Base-by-base conservation (phyloP, 2,113 vertebrate genomes). In the Atlantisia rogersi region DNA sequence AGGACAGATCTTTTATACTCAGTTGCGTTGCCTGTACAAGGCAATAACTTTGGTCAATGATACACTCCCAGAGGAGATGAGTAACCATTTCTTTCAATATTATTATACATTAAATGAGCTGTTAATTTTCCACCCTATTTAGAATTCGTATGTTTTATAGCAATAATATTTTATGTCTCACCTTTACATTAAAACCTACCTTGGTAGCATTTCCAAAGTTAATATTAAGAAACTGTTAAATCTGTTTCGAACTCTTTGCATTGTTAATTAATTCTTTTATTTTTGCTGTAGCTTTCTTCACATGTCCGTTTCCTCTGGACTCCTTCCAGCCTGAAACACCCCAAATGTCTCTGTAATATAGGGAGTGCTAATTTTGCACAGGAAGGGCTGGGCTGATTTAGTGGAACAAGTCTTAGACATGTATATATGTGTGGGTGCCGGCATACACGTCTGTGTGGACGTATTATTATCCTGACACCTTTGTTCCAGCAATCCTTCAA, bases 1-100 rank as follows among this genome's bases (percentile, higher is more conserved):
- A 89, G 86, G 68, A 96, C 55, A 97, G 75, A 64, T 21, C 40
- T 88, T 92, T 94, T 88, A 70, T 37, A 58, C 42, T 55, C 48
- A 31, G 16, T 73, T 78, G 18, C 3, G 2, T 62, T 74, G 12
- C 84, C 59, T 79, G 17, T 50, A 67, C 25, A 79, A 84, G 39
- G 32, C 53, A 80, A 15, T 69, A 83, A 81, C n/a, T 88, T 94
- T 55, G n/a, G 40, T 75, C 79, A 94, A 32, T 39, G 75, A 65
- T 78, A 60, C 14, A 15, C 12, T 84, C 81, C 55, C 37, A 78
- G 46, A 87, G 62, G 44, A 84, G 21, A 84, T 35, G 19, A 93
- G 22, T 52, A 80, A 85, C 31, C 2, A 2, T 44, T 94, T 80
- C 29, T 77, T 92, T 71, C 65, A 50, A 16, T 31, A 59, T 64